phyloP scores from a whole-genome alignment of 2,113 vertebrate genomes.

The Cryptoleucopteryx plumbea region DNA sequence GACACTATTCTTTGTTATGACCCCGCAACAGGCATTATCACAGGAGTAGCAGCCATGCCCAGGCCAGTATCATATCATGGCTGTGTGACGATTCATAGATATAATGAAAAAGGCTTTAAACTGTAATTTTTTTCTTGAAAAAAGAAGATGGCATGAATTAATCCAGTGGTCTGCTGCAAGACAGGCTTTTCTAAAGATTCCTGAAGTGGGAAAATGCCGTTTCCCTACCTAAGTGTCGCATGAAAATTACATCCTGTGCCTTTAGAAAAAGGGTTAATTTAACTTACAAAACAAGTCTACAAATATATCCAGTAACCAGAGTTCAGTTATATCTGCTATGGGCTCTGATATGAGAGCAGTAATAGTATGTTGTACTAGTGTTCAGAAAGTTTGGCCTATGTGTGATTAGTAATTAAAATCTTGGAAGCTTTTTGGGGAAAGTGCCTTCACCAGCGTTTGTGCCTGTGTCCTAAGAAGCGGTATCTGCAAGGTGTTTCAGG shows the following conservation, averaged over 20 bases:
- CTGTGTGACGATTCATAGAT: slow-evolving; percentile 97
- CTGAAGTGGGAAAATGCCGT: slow-evolving; percentile 8
- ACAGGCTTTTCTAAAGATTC: slow-evolving; percentile 54
- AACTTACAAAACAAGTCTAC: slow-evolving; percentile 23
- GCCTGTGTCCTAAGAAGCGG: slow-evolving; percentile 6
- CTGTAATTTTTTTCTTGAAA: slow-evolving; percentile 58
- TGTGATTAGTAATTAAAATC: neutral
- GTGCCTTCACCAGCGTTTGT: slow-evolving; percentile 48
- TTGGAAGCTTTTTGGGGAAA: slow-evolving; percentile 11
- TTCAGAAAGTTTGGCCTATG: neutral
- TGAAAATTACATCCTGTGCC: slow-evolving; percentile 56
- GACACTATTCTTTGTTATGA: slow-evolving; percentile 96
- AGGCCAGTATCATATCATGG: slow-evolving; percentile 96
- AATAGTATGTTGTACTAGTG: neutral
- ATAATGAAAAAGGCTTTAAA: slow-evolving; percentile 92
- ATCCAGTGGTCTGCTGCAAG: slow-evolving; percentile 40
- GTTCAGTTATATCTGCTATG: neutral
- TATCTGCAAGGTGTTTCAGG: neutral
- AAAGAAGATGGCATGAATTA: slow-evolving; percentile 29
- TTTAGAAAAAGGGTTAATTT: slow-evolving; percentile 45
- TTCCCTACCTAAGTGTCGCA: slow-evolving; percentile 19
- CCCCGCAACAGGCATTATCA: slow-evolving; percentile 93
- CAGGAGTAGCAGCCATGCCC: slow-evolving; percentile 93
- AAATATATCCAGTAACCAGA: slow-evolving; percentile 10
- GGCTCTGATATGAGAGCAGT: neutral